Conservation (phyloP, 92 coral and sea anemone genomes). For the Diadumene lineata region DNA sequence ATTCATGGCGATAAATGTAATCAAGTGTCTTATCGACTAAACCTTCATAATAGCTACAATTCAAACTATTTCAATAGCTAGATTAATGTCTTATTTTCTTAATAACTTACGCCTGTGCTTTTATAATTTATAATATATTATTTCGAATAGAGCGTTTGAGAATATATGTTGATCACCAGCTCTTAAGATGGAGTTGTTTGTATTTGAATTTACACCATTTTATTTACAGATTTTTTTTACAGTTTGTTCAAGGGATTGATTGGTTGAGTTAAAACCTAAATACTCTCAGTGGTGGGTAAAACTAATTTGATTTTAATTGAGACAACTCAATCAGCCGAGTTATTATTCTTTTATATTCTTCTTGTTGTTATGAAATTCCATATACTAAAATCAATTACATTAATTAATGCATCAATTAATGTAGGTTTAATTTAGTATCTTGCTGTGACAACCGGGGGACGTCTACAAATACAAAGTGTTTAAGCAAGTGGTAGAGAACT, state of each 20-base stretch:
- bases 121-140: too few relatives aligned
- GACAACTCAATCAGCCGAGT: not conserved
- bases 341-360: too few relatives aligned
- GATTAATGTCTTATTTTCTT: not conserved
- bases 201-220: not conserved
- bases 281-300: not conserved
- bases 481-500: too few relatives aligned
- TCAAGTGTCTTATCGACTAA: not conserved
- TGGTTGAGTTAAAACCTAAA: not conserved
- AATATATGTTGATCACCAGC: too few relatives aligned
- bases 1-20: not conserved
- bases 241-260: constrained; percentile 6
- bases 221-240: not conserved
- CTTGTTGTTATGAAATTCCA: too few relatives aligned
- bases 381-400: too few relatives aligned
- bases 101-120: not conserved
- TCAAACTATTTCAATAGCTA: not conserved
- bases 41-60: not conserved
- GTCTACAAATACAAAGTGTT: too few relatives aligned
- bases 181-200: not conserved
- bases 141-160: too few relatives aligned
- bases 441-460: too few relatives aligned
- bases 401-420: too few relatives aligned
- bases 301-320: not conserved
- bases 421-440: too few relatives aligned